Base-by-base conservation (phyloP, 2,113 vertebrate species). In the Spheniscus mendiculus region DNA sequence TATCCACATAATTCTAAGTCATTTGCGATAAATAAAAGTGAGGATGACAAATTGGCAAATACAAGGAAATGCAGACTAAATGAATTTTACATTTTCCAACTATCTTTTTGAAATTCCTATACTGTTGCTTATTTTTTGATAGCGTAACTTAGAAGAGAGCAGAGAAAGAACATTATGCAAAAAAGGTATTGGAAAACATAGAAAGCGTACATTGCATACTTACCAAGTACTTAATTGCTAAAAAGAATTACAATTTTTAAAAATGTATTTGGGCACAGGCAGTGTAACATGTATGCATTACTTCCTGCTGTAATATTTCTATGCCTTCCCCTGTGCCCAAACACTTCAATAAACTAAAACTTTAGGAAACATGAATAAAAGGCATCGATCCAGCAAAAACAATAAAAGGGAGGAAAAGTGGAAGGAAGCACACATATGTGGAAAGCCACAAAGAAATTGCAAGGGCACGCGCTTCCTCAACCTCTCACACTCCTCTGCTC, bases 381-480 rank as follows among this genome's bases (percentile, higher is more conserved):
- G 12, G 2, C 19, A 56, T 32, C 2, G 3, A 56, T 50, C 6
- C 17, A 77, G 10, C 2, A 65, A 86, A 55, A 59, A 21, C 9
- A 59, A 12, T 16, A n/a, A 58, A 62, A 59, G 14, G 3, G 14
- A 72, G 6, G 10, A 11, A 42, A 83, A 78, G 27, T 15, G 3
- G 59, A 89, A 69, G 38, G 10, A 77, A n/a, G 11, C 6, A 66
- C 3, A 61, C 1, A 9, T 1, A 53, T 3, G 7, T 6, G 3
- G 14, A 50, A 89, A 66, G 20, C 4, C 12, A 73, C 50, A 2
- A 18, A 53, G 67, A 78, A 66, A 25, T 0, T 19, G 15, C 34
- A 49, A 56, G 49, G 36, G 63, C 32, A 27, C 0, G 1, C 0
- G 2, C 56, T 71, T 7, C 56, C 44, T 4, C 66, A n/a, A 16